Conservation (phyloP, 2,888 invertebrate genomes). For the Ochropleura leucogaster region DNA sequence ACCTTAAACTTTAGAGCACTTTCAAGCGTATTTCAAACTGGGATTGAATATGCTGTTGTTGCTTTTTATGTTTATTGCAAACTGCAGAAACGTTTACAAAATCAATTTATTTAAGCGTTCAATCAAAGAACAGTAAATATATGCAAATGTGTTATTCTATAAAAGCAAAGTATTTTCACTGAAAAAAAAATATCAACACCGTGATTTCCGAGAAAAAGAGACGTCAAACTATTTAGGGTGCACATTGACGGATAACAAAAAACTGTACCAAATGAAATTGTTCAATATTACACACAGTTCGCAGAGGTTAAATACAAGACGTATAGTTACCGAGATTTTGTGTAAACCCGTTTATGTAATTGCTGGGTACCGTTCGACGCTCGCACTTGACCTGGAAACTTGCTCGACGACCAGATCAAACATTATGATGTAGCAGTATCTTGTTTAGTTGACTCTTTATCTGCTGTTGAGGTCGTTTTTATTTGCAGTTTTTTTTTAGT, state of each 20-base stretch:
- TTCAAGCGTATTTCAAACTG: slow-evolving; percentile 21
- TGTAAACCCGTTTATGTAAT: slow-evolving; percentile 77
- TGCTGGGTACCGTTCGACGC: slow-evolving; percentile 75
- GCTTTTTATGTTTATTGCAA: slow-evolving; percentile 26
- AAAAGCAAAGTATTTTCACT: neutral
- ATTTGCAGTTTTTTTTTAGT: neutral
- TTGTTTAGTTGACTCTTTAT: slow-evolving; percentile 54
- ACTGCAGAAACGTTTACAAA: neutral
- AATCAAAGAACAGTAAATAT: neutral
- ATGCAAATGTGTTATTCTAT: neutral
- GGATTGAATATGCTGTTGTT: slow-evolving; percentile 21
- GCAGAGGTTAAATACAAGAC: slow-evolving; percentile 41
- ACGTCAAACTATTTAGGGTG: neutral
- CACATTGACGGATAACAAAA: slow-evolving; percentile 16
- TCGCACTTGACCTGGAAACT: slow-evolving; percentile 76
- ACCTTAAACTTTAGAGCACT: slow-evolving; percentile 31
- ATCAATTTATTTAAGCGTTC: slow-evolving; percentile 2
- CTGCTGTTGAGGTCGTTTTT: neutral
- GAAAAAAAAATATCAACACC: neutral
- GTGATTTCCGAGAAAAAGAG: slow-evolving; percentile 18
- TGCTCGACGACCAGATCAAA: slow-evolving; percentile 61
- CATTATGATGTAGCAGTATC: slow-evolving; percentile 46
- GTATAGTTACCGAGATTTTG: slow-evolving; percentile 63
- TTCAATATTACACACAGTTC: slow-evolving; percentile 35
- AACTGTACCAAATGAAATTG: slow-evolving; percentile 28